phyloP scores from a whole-genome alignment of 1,140 invertebrate species.

The Mamestra configurata region DNA sequence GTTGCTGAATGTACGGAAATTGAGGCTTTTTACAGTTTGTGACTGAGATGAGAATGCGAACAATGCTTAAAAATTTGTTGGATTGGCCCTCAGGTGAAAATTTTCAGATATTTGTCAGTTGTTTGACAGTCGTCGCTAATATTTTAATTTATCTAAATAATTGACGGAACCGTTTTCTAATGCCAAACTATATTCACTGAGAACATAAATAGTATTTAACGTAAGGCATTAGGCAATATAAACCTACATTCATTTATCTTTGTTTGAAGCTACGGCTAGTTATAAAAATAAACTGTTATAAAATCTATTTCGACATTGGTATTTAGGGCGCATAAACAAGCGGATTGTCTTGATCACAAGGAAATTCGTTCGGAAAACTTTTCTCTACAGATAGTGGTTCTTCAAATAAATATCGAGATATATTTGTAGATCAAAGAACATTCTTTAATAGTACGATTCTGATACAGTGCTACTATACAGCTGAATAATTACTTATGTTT shows the following conservation, averaged over 20 bases:
- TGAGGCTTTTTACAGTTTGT: too few relatives aligned
- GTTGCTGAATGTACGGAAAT: too few relatives aligned
- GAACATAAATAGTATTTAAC: background rate
- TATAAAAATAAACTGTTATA: constrained; percentile 51
- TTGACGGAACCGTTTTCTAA: background rate
- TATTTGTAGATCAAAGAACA: background rate
- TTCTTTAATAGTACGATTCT: too few relatives aligned
- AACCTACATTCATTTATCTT: constrained; percentile 11
- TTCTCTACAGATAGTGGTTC: background rate
- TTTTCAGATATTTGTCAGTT: too few relatives aligned
- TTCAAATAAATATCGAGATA: background rate
- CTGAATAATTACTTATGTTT: too few relatives aligned
- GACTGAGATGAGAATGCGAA: too few relatives aligned
- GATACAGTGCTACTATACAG: too few relatives aligned
- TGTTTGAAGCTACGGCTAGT: constrained; percentile 8
- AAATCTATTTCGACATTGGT: constrained; percentile 54
- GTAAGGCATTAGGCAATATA: background rate
- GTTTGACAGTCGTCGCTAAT: too few relatives aligned
- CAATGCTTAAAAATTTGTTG: too few relatives aligned
- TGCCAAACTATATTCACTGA: background rate
- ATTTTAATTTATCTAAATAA: too few relatives aligned
- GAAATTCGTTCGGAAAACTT: constrained; percentile 28
- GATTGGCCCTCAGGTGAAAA: too few relatives aligned
- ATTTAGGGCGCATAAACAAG: constrained; percentile 59
- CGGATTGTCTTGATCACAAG: constrained; percentile 38